Conservation (phyloP, 2,888 invertebrate genomes). For the Dynastes hyllus region DNA sequence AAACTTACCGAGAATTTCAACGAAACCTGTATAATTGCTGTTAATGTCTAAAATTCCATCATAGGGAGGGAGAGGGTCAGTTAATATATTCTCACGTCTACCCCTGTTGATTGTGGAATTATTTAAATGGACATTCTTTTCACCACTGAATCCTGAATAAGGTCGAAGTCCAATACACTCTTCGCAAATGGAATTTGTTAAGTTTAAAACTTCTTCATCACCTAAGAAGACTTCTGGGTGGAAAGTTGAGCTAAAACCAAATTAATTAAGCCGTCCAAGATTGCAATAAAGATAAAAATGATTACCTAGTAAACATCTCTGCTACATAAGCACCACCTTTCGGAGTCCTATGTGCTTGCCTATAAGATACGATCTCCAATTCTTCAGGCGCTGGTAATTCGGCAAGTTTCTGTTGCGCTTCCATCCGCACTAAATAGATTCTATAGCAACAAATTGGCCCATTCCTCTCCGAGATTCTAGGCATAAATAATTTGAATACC, state of each 20-base stretch:
- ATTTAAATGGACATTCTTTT: conserved; percentile 46
- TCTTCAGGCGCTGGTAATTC: conserved; percentile 81
- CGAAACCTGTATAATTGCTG: conserved; percentile 89
- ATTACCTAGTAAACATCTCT: conserved; percentile 85
- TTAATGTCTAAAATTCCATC: conserved; percentile 85
- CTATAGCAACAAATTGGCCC: conserved; percentile 92
- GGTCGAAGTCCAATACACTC: conserved; percentile 73
- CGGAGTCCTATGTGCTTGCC: conserved; percentile 81
- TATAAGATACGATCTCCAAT: conserved; percentile 81
- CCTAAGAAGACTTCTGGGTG: conserved; percentile 83
- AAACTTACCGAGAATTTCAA: conserved; percentile 85
- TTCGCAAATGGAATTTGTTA: conserved; percentile 68
- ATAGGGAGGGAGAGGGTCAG: conserved; percentile 71
- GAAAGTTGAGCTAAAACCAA: conserved; percentile 73
- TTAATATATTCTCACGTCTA: conserved; percentile 62
- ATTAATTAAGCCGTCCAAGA: conserved; percentile 27
- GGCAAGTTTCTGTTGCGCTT: conserved; percentile 76
- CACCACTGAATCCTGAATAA: conserved; percentile 64
- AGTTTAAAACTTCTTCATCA: conserved; percentile 74
- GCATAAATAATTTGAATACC: conserved; percentile 84
- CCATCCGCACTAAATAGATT: conserved; percentile 84
- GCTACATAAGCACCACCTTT: conserved; percentile 87
- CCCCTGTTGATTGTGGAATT: conserved; percentile 59
- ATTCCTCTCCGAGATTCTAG: conserved; percentile 87
- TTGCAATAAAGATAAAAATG: conserved; percentile 11